Evolutionary conservation across 1,140 invertebrate species (phyloP), one percentile per base, ranked within the genome.

Genomic region (Aphaenogaster rudis): DNA sequence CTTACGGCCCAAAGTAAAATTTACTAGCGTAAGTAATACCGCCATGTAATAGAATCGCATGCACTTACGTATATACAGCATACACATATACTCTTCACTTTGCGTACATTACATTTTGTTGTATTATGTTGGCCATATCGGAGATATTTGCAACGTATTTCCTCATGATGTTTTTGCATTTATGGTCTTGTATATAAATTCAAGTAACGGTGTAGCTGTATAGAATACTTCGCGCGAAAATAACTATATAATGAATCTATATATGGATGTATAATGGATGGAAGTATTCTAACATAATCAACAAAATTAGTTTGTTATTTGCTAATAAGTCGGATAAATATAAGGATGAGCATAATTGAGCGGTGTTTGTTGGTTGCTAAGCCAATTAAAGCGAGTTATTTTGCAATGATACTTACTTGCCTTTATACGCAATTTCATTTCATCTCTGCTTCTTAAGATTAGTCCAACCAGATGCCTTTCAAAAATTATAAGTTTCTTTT

Each of bases 1-100:
- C 54, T 89, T 52, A 52, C 36, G 63, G 39, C 78, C 33, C 45
- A 88, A 88, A 89, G 59, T 76, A 89, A 88, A 88, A 86, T 89
- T 88, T 86, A 89, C 39, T 76, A 52, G 21, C 33, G 39, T 33
- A 64, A 77, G 67, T 76, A 88, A 86, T 74, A 72, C 69, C 36
- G 50, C 50, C 67, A 72, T 86, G 69, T 86, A 86, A 89, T 69
- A 76, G 81, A 88, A 88, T 88, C 54, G 81, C 88, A 48, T 61
- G 81, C 66, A 85, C 87, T 64, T 86, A 48, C 52, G 81, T 63
- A 57, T 86, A 59, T 86, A 59, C 67, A 79, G 54, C 59, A 66
- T 50, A 52, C 8, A 28, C 17, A 0, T 17, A 39, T 13, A 54
- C 45, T 61, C n/a, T 72, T 6, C 61, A 61, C 54, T 74, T 82